Conservation (phyloP, 1,140 invertebrate genomes). For the Lanistes nyassanus region DNA sequence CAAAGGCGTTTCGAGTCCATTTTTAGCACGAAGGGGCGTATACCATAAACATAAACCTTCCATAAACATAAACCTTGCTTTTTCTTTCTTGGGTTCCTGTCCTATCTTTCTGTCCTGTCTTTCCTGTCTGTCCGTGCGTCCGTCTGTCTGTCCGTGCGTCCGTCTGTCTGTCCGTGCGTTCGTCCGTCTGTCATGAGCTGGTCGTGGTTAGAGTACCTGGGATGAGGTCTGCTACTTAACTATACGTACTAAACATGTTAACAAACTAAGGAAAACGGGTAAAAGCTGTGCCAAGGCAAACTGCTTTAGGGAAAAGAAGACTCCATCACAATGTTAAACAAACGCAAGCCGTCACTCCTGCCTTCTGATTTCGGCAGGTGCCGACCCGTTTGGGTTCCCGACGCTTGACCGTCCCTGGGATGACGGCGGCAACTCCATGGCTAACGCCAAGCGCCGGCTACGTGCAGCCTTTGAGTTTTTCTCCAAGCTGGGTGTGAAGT, state of each 20-base stretch:
- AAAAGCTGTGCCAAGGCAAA: no score
- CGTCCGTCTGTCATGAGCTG: neutral
- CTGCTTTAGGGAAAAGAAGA: no score
- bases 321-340: no score
- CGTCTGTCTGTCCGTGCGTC: conserved; percentile 1
- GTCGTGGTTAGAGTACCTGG: neutral
- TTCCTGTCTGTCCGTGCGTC: neutral
- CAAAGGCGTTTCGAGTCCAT: no score
- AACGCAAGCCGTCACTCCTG: neutral
- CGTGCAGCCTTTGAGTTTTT: conserved; percentile 76
- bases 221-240: no score
- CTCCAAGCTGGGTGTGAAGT: conserved; percentile 73
- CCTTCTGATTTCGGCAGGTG: conserved; percentile 59
- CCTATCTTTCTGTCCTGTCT: neutral
- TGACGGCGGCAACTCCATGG: conserved; percentile 70
- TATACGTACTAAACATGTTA: no score
- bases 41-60: no score
- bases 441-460: conserved; percentile 73
- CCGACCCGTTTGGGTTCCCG: conserved; percentile 69
- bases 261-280: no score
- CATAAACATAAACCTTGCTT: conserved; percentile 7
- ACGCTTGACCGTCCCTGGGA: conserved; percentile 72
- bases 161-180: conserved; percentile 10
- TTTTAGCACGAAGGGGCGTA: no score
- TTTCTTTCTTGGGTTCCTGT: neutral